These are phyloP conservation scores for Drosophila merina DNA, from an alignment of 2,888 invertebrate genomes.

Conservation along the genomic window DNA sequence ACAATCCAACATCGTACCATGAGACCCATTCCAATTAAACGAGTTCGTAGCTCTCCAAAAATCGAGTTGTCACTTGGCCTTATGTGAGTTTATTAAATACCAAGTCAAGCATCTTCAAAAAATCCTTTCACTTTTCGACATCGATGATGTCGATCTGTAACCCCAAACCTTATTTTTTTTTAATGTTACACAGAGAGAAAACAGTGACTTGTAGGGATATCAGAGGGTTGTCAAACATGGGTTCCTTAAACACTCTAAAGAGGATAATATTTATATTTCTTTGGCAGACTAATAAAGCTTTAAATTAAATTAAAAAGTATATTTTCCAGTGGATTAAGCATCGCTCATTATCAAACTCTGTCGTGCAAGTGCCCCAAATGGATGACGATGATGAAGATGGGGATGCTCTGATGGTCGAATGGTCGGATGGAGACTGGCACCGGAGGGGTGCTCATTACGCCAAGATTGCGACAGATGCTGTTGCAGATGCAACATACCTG, in stretches of 20 bases:
- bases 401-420: constrained; percentile 14
- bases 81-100: constrained; percentile 26
- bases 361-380: constrained; percentile 41
- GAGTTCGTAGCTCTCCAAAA: constrained; percentile 14
- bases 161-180: constrained; percentile 9
- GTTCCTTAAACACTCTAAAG: no score
- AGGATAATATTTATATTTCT: background rate
- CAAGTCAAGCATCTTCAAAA: constrained; percentile 42
- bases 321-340: constrained; percentile 45
- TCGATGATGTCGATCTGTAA: constrained; percentile 22
- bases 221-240: background rate
- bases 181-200: constrained; percentile 5
- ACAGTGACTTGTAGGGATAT: background rate
- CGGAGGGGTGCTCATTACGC: constrained; percentile 62
- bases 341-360: constrained; percentile 43
- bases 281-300: background rate
- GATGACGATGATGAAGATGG: constrained; percentile 25
- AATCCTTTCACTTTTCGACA: constrained; percentile 74
- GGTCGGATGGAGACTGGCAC: constrained; percentile 8
- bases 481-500: constrained; percentile 17
- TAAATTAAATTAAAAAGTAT: background rate
- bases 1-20: constrained; percentile 2
- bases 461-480: constrained; percentile 54
- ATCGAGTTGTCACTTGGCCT: constrained; percentile 47
- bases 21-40: constrained; percentile 39